phyloP scores from a whole-genome alignment of 2,797 vertebrate species.

The Triplophysa bombifrons region DNA sequence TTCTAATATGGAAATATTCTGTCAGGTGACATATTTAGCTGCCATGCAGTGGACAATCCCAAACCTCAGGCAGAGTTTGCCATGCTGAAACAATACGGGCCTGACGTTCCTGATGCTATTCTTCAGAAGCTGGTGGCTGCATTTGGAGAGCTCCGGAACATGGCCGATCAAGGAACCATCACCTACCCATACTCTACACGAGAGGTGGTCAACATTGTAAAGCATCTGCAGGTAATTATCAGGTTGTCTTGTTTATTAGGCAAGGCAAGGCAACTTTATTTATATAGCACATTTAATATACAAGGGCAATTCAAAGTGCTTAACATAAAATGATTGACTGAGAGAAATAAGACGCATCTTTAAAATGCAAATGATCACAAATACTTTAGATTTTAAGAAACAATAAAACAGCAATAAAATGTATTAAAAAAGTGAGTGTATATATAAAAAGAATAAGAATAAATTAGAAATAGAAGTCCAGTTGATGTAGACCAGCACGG shows the following conservation, averaged over 20 bases:
- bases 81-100: slow-evolving; percentile 94
- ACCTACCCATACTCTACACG: slow-evolving; percentile 96
- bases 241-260: neutral
- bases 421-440: too few species aligned
- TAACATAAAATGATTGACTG: too few species aligned
- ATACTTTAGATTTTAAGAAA: too few species aligned
- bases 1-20: neutral
- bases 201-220: slow-evolving; percentile 97
- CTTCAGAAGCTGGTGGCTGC: slow-evolving; percentile 91
- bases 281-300: too few species aligned
- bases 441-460: too few species aligned
- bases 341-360: too few species aligned
- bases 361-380: too few species aligned
- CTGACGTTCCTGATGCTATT: slow-evolving; percentile 82
- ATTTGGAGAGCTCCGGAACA: slow-evolving; percentile 90
- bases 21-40: slow-evolving; percentile 96
- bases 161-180: slow-evolving; percentile 96
- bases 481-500: too few species aligned
- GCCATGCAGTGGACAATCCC: slow-evolving; percentile 96
- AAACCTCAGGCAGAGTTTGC: slow-evolving; percentile 89
- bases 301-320: too few species aligned
- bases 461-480: too few species aligned
- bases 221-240: slow-evolving; percentile 89
- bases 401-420: too few species aligned
- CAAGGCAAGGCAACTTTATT: too few species aligned